Evolutionary conservation across 1,140 invertebrate species (phyloP), one percentile per base, ranked within the genome.

Genomic region (Parapsyche elsis): DNA sequence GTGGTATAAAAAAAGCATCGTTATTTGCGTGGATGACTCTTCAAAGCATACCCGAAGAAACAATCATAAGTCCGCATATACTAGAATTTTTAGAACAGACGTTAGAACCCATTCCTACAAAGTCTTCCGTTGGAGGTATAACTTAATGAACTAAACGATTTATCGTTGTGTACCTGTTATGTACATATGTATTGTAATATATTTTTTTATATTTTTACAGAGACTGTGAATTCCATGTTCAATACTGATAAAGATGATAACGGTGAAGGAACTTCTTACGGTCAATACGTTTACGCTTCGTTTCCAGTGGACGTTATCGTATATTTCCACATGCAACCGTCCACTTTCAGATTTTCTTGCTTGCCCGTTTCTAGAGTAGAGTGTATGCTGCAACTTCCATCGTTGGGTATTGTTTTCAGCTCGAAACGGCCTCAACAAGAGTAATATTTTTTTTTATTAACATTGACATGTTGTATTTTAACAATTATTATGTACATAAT

Each of bases 261-360:
- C 9, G 84, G 83, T 59, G 91, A 90, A 80, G 90, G 90, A 14
- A 90, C 90, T n/a, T 90, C 90, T 80, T 92, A 91, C 86, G 93
- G 93, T 5, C 94, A 95, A 86, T 95, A 95, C 86, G 94, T 94
- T 79, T 96, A 96, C 85, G 94, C 95, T 10, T 98, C 96, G 78
- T 99, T 99, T 86, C 98, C 98, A 0, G 97, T 99, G 0, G 98
- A 99, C 89, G 97, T 99, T 9, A 96, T 99, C 84, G 98, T 99
- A 7, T 98, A 99, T 87, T 97, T 99, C 88, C 95, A 98, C 86
- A 98, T 99, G 92, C 96, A 99, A 85, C 97, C 98, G 0, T 98
- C 97, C 12, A 96, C 96, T 0, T 98, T 99, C 86, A 91, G 96
- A 79, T 98, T 98, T 87, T 97, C 97, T 80, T 99, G 98, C 89